These are phyloP conservation scores for Erpobdella octoculata DNA, from an alignment of 2,888 invertebrate genomes.

Conservation along the genomic window DNA sequence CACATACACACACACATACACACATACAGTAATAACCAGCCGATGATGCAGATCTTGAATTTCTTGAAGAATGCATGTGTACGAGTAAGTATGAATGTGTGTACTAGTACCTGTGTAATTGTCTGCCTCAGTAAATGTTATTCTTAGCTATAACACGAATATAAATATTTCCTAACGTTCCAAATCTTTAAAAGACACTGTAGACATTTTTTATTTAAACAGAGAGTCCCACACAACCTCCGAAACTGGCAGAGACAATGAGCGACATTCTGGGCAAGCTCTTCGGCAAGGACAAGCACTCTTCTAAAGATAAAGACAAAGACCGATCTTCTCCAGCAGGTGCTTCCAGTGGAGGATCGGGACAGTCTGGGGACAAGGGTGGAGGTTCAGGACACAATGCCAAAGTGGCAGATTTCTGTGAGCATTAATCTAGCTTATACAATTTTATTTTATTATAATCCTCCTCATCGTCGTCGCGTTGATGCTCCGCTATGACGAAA, in stretches of 20 bases:
- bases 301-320: slow-evolving; percentile 28
- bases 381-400: slow-evolving; percentile 18
- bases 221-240: neutral
- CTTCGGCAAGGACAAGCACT: slow-evolving; percentile 36
- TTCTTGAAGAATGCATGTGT: no score
- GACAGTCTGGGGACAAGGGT: slow-evolving; percentile 19
- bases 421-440: slow-evolving; percentile 20
- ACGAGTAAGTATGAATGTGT: no score
- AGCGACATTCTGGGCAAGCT: slow-evolving; percentile 35
- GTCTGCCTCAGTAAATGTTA: no score
- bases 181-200: no score
- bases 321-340: neutral
- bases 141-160: no score
- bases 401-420: slow-evolving; percentile 34
- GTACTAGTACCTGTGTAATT: no score
- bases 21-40: no score
- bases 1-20: no score
- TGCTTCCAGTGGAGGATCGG: neutral
- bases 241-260: slow-evolving; percentile 27
- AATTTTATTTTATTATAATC: no score
- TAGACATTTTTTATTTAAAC: neutral
- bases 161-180: no score
- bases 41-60: no score
- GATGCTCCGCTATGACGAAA: neutral
- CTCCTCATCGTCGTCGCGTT: neutral